phyloP scores from a whole-genome alignment of 2,888 invertebrate species.

The Maniola hyperantus region DNA sequence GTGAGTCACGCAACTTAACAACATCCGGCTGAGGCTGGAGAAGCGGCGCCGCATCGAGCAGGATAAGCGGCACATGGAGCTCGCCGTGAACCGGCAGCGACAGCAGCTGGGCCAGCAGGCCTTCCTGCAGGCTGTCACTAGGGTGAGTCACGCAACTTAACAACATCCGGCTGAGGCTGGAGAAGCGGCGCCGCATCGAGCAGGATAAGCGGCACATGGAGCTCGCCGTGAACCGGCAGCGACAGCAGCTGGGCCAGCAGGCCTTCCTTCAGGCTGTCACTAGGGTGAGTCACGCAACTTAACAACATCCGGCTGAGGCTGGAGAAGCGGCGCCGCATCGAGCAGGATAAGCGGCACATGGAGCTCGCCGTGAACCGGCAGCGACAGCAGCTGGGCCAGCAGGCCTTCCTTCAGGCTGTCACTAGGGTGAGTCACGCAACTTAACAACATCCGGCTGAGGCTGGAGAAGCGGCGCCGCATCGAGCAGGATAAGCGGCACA shows the following conservation, averaged over 20 bases:
- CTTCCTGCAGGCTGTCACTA: constrained; percentile 93
- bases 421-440: constrained; percentile 90
- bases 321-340: constrained; percentile 95
- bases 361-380: constrained; percentile 93
- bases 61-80: constrained; percentile 94
- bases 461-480: constrained; percentile 95
- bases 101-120: constrained; percentile 96
- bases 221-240: constrained; percentile 87
- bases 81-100: constrained; percentile 91
- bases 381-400: constrained; percentile 95
- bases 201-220: constrained; percentile 90
- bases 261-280: constrained; percentile 96
- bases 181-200: constrained; percentile 95
- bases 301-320: constrained; percentile 94
- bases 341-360: constrained; percentile 93
- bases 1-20: constrained; percentile 90
- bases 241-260: constrained; percentile 95
- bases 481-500: constrained; percentile 93
- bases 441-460: constrained; percentile 94
- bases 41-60: constrained; percentile 95
- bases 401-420: constrained; percentile 94
- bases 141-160: constrained; percentile 91
- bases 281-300: constrained; percentile 91
- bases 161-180: constrained; percentile 94
- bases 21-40: constrained; percentile 94